Percentiles rank a stretch among this genome's conserved stretches.
Evolutionary conservation across 2,888 invertebrate species (phyloP).

Genomic region (Listrodromus nycthemerus): DNA sequence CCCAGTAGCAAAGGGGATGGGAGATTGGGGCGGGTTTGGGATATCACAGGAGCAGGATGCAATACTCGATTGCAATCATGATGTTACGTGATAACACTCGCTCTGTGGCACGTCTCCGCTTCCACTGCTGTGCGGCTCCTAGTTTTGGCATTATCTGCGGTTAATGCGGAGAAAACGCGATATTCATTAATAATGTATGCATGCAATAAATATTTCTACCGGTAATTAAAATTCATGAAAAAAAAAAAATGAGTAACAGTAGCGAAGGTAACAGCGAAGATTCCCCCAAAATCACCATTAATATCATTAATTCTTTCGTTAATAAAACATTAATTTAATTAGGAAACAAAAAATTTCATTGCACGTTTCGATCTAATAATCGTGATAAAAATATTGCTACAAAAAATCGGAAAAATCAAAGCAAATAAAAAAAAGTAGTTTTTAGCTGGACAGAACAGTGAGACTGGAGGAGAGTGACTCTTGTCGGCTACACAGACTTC

Average conservation of each 20-base stretch:
- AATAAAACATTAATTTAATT: too few species aligned
- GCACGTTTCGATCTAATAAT: too few species aligned
- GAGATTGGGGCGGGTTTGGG: not conserved
- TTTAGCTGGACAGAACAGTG: not conserved
- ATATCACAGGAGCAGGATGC: conserved; percentile 33
- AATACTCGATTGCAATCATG: conserved; percentile 57
- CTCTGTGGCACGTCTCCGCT: conserved; percentile 10
- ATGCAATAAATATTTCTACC: not conserved
- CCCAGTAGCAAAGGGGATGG: conserved; percentile 5
- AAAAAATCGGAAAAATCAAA: not conserved
- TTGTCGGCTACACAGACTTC: not conserved
- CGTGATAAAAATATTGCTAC: too few species aligned
- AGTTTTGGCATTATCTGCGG: conserved; percentile 47
- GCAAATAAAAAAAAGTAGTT: not conserved
- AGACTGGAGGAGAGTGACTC: not conserved
- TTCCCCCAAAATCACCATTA: not conserved
- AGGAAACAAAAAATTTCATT: too few species aligned
- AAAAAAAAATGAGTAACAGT: not conserved
- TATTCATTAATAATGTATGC: not conserved
- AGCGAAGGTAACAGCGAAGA: not conserved
- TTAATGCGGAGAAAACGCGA: not conserved
- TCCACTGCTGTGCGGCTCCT: conserved; percentile 9
- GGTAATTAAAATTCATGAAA: too few species aligned
- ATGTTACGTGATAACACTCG: conserved; percentile 56
- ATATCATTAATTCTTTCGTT: not conserved